Conservation (phyloP, 1,140 invertebrate genomes). For the Heliconius himera region DNA sequence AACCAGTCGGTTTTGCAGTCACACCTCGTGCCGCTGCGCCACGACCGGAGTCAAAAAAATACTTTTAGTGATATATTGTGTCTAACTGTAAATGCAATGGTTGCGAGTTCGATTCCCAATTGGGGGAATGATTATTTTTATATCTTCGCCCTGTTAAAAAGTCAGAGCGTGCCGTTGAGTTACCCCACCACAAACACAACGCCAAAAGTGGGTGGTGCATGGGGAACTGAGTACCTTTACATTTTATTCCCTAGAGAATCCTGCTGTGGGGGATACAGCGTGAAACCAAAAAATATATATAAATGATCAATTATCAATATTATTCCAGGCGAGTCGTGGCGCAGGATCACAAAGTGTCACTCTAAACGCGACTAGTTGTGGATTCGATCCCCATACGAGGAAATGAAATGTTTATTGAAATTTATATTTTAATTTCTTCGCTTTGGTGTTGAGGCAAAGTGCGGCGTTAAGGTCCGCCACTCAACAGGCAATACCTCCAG, state of each 20-base stretch:
- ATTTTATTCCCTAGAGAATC: background rate
- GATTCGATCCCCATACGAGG: too few relatives aligned
- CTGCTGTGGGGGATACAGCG: background rate
- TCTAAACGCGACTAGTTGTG: too few relatives aligned
- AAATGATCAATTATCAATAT: too few relatives aligned
- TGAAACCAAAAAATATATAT: background rate
- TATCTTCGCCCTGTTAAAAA: background rate
- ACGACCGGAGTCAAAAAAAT: too few relatives aligned
- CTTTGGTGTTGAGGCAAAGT: background rate
- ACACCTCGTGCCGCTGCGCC: too few relatives aligned
- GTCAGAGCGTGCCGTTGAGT: background rate
- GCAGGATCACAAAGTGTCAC: too few relatives aligned
- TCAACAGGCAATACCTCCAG: background rate
- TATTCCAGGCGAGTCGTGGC: too few relatives aligned
- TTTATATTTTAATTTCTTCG: background rate
- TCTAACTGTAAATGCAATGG: too few relatives aligned
- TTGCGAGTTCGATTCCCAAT: too few relatives aligned
- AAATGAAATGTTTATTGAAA: background rate
- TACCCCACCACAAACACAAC: background rate
- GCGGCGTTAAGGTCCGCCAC: background rate
- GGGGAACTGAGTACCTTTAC: background rate
- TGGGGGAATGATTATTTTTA: background rate
- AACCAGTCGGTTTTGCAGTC: too few relatives aligned
- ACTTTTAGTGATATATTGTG: too few relatives aligned
- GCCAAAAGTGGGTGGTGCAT: background rate